These are phyloP conservation scores for Phortica variegata DNA, from an alignment of 1,140 invertebrate genomes.

Conservation along the genomic window DNA sequence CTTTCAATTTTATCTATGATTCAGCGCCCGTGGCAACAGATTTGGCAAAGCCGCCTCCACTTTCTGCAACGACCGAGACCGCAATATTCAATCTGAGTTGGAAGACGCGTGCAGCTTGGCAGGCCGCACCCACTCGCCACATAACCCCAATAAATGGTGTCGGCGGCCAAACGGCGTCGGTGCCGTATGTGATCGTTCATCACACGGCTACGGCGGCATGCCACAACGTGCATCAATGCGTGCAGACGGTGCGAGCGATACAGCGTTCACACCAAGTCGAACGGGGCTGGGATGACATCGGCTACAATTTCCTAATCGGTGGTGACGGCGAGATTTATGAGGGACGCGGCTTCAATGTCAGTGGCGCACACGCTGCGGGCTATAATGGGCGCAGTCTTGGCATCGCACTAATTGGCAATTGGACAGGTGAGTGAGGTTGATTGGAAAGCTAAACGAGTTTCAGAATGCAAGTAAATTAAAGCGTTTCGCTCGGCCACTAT, in stretches of 20 bases:
- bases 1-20: no score
- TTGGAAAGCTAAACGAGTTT: neutral
- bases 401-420: constrained; percentile 71
- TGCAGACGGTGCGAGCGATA: constrained; percentile 59
- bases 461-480: neutral
- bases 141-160: constrained; percentile 50
- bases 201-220: constrained; percentile 66
- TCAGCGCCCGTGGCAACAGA: no score
- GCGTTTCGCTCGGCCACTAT: no score
- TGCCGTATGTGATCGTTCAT: constrained; percentile 69
- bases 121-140: constrained; percentile 4
- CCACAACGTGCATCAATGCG: constrained; percentile 48
- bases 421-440: constrained; percentile 6
- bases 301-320: constrained; percentile 60
- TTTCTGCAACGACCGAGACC: neutral
- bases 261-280: constrained; percentile 61
- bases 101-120: constrained; percentile 5
- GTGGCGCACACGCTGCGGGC: constrained; percentile 61
- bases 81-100: constrained; percentile 1
- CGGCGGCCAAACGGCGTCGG: no score
- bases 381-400: constrained; percentile 63
- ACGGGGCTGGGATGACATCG: constrained; percentile 66
- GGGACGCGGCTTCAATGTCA: constrained; percentile 63
- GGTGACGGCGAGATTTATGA: constrained; percentile 65
- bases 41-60: neutral